A percentile compares a stretch with the other conserved stretches of the same genome.
Conservation (phyloP, 2,797 vertebrate species). For the Pseudochromis fuscus region DNA sequence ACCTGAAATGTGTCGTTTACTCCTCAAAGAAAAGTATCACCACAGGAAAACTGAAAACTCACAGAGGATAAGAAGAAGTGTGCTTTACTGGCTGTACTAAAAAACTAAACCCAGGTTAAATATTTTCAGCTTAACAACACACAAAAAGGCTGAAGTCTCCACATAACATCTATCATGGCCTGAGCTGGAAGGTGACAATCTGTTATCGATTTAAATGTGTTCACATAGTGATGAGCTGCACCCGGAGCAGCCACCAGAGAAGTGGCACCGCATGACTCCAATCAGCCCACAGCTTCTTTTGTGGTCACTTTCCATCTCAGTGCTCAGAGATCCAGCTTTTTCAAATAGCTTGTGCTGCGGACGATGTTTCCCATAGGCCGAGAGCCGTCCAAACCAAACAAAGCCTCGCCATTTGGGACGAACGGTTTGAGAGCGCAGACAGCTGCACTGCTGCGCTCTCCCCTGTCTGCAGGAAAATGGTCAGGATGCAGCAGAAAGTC, state of each 20-base stretch:
- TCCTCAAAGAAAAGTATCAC: no score
- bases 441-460: constrained; percentile 14
- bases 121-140: background rate
- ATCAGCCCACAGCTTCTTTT: constrained; percentile 21
- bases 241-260: constrained; percentile 10
- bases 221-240: constrained; percentile 1
- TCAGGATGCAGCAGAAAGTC: constrained; percentile 12
- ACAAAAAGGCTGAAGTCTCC: background rate
- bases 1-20: constrained; percentile 3
- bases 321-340: constrained; percentile 21
- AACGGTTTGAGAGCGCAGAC: constrained; percentile 12
- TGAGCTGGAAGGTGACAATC: background rate
- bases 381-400: constrained; percentile 45
- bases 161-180: background rate
- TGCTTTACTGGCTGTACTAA: no score
- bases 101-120: no score
- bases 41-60: no score
- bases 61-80: no score
- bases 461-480: constrained; percentile 12
- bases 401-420: constrained; percentile 12
- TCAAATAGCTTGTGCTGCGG: constrained; percentile 21
- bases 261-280: constrained; percentile 1
- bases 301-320: constrained; percentile 30
- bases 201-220: background rate
- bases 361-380: constrained; percentile 16